Base-by-base conservation (phyloP, 2,113 vertebrate genomes). In the Egretta garzetta region DNA sequence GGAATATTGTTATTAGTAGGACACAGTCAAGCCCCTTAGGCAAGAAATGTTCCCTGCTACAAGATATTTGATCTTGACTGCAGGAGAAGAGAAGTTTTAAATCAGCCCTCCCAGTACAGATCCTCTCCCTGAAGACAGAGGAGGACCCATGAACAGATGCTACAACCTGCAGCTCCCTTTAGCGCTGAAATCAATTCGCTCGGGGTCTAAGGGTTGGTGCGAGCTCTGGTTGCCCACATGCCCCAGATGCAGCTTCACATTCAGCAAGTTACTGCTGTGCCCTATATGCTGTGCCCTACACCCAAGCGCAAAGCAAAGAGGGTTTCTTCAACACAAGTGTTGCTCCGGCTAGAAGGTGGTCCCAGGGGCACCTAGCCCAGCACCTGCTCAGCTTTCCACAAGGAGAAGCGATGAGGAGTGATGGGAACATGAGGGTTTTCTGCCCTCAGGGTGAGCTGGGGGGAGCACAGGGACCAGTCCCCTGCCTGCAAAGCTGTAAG, bases 1-100 rank as follows among this genome's bases (percentile, higher is more conserved):
- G 70, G 70, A 92, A 67, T 95, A 92, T 49, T 96, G 33, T 85
- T 94, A 85, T 82, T 97, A 96, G 72, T 74, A 92, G 75, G 90
- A 91, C 75, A 73, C 30, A 10, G 11, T 33, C 59, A 82, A 95
- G 35, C 28, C 83, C 86, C 64, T 93, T 58, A 90, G 88, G 92
- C 94, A 94, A 93, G 89, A 84, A 85, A 67, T 80, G 76, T 92
- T 75, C 75, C 55, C 21, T 60, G 55, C 93, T 92, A 55, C 20
- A 33, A 77, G 55, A 62, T 60, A 88, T 56, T 87, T 87, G 62
- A 73, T 96, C 60, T 73, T 58, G 32, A 70, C 33, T 72, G 27
- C 62, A 89, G 47, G 49, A 86, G 62, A 85, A 79, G 52, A 47
- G 37, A 76, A 76, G 33, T 64, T 87, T 91, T 50, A 68, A 85